phyloP scores from a whole-genome alignment of 2,888 invertebrate species.

The Beris chalybata region DNA sequence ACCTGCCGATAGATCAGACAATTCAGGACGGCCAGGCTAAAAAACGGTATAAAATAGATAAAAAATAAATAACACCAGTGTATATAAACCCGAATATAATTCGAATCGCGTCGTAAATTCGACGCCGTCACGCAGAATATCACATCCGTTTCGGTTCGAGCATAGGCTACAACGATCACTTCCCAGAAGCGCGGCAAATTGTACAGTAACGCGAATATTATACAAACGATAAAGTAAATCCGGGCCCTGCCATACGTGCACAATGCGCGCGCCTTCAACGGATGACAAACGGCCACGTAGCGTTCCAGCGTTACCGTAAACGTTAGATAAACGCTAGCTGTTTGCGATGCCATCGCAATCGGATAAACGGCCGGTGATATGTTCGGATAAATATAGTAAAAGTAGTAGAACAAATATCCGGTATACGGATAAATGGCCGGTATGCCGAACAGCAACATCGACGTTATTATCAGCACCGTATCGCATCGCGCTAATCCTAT shows the following conservation, averaged over 20 bases:
- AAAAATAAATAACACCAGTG: constrained; percentile 93
- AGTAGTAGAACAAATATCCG: constrained; percentile 73
- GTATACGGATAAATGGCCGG: constrained; percentile 84
- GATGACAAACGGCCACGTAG: constrained; percentile 92
- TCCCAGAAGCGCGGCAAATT: constrained; percentile 83
- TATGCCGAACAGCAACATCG: constrained; percentile 83
- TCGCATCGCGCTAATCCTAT: constrained; percentile 94
- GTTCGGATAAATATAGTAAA: constrained; percentile 77
- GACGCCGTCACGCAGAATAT: constrained; percentile 75
- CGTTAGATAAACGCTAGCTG: constrained; percentile 90
- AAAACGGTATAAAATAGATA: constrained; percentile 91
- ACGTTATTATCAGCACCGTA: constrained; percentile 84
- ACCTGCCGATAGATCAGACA: constrained; percentile 89
- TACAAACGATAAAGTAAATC: constrained; percentile 80
- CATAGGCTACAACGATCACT: constrained; percentile 58
- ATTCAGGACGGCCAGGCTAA: constrained; percentile 85
- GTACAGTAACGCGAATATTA: constrained; percentile 79
- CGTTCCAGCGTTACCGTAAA: constrained; percentile 89
- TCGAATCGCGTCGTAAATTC: constrained; percentile 66
- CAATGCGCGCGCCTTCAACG: constrained; percentile 82
- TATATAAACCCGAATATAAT: constrained; percentile 85
- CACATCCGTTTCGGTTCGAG: constrained; percentile 59
- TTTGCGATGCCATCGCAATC: constrained; percentile 84
- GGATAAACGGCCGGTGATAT: constrained; percentile 81
- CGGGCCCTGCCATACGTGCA: constrained; percentile 88